Base-by-base conservation (phyloP, 2,113 vertebrate genomes). In the Fregata magnificens region DNA sequence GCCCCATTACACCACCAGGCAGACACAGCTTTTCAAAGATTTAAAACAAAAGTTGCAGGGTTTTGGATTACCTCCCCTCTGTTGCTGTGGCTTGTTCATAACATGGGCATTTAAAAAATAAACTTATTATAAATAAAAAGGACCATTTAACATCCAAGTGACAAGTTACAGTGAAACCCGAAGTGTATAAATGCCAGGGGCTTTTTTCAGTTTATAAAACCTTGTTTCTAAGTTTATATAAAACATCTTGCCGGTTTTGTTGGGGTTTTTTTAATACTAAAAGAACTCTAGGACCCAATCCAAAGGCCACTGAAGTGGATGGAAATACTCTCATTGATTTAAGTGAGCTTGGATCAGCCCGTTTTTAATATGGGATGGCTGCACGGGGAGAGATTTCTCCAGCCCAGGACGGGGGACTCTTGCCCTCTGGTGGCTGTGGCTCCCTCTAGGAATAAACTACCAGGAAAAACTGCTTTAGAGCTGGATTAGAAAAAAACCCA, bases 131-230 rank as follows among this genome's bases (percentile, higher is more conserved):
- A 91, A 96, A 95, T 83, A 76, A 88, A 88, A 85, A 88, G 69
- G 42, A n/a, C 50, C n/a, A n/a, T 84, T 82, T 91, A 58, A 47
- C 70, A 59, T 77, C 55, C 47, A 12, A 78, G 69, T 74, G 93
- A 94, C 80, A 70, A 55, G 58, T 52, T 56, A 47, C 32, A 78
- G 86, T 25, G n/a, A 83, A 96, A 38, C 25, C 28, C 45, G 3
- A 56, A 61, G 55, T 2, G 1, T 11, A 16, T 24, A 70, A 89
- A 86, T 29, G 83, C 69, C 94, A 89, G 81, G 55, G 70, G 47
- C 55, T 90, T 90, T 94, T 83, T 66, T 28, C 72, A 88, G 89
- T 78, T 95, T 95, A 94, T 78, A 91, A 91, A 93, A 73, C 42
- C 59, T 74, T 47, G 63, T 86, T 92, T 89, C 93, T 63, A 47